These are phyloP conservation scores for Meloidogyne chitwoodi DNA, from an alignment of 1,140 invertebrate species.

Conservation along the genomic window DNA sequence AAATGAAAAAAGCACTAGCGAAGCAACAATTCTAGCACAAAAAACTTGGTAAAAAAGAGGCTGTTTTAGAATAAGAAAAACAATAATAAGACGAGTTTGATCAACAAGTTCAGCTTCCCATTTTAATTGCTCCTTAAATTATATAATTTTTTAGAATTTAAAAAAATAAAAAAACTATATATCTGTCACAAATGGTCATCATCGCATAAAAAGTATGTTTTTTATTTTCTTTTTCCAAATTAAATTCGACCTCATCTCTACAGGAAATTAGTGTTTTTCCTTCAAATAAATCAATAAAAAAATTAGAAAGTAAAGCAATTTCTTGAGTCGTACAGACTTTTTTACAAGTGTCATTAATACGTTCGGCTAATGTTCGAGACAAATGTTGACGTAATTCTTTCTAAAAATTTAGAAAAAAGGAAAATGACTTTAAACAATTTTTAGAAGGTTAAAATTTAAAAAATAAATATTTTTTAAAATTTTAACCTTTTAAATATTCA, in stretches of 20 bases:
- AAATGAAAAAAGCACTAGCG: not conserved
- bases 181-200: constrained; percentile 17
- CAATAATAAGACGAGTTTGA: constrained; percentile 5
- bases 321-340: not conserved
- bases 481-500: no score
- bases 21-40: constrained; percentile 14
- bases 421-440: no score
- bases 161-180: no score
- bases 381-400: constrained; percentile 12
- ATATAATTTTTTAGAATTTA: not conserved
- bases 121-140: constrained; percentile 12
- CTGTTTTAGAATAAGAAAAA: not conserved
- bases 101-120: constrained; percentile 11
- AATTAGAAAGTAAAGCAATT: not conserved
- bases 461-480: no score
- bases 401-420: not conserved
- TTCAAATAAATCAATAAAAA: not conserved
- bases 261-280: not conserved
- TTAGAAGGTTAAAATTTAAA: no score
- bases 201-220: not conserved
- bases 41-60: constrained; percentile 11
- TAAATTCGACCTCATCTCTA: not conserved
- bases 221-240: constrained; percentile 1
- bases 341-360: constrained; percentile 8
- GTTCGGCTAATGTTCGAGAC: constrained; percentile 6